Conservation (phyloP, 2,888 invertebrate genomes). For the Leucoma salicis region DNA sequence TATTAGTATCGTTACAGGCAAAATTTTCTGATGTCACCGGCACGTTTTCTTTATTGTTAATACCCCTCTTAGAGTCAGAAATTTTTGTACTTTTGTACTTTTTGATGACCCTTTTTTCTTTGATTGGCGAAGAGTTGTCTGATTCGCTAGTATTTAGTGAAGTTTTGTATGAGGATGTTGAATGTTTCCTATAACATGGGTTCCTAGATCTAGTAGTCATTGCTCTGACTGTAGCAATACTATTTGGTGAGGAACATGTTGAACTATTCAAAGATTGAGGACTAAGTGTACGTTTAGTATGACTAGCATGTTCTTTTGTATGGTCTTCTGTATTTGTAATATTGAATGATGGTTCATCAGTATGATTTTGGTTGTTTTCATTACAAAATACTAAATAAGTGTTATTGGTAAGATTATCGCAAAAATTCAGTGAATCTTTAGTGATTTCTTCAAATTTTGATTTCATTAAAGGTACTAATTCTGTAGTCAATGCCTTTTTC, state of each 20-base stretch:
- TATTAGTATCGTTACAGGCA: conserved; percentile 30
- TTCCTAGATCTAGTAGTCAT: conserved; percentile 38
- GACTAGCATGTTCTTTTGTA: conserved; percentile 2
- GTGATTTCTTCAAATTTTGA: conserved; percentile 41
- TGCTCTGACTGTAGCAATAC: conserved; percentile 59
- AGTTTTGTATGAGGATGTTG: conserved; percentile 42
- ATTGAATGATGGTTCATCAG: conserved; percentile 22
- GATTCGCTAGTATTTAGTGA: conserved; percentile 42
- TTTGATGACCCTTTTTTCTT: conserved; percentile 47
- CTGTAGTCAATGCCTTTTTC: conserved; percentile 18
- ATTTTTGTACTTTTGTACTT: conserved; percentile 42
- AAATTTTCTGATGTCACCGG: conserved; percentile 48
- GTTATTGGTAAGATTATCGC: conserved; percentile 33
- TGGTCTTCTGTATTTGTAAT: conserved; percentile 14
- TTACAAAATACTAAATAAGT: conserved; percentile 54
- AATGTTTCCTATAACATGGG: conserved; percentile 37
- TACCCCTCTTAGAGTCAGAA: conserved; percentile 18
- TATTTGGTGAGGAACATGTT: conserved; percentile 62
- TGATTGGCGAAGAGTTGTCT: conserved; percentile 40
- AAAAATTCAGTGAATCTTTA: conserved; percentile 46
- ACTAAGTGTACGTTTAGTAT: conserved; percentile 31
- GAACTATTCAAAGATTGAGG: conserved; percentile 58
- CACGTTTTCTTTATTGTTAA: conserved; percentile 59
- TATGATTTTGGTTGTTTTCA: conserved; percentile 38
- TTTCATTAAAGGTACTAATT: conserved; percentile 15